These are phyloP conservation scores for Peromyscus attwateri DNA, from an alignment of 2,797 vertebrate genomes.

Conservation along the genomic window DNA sequence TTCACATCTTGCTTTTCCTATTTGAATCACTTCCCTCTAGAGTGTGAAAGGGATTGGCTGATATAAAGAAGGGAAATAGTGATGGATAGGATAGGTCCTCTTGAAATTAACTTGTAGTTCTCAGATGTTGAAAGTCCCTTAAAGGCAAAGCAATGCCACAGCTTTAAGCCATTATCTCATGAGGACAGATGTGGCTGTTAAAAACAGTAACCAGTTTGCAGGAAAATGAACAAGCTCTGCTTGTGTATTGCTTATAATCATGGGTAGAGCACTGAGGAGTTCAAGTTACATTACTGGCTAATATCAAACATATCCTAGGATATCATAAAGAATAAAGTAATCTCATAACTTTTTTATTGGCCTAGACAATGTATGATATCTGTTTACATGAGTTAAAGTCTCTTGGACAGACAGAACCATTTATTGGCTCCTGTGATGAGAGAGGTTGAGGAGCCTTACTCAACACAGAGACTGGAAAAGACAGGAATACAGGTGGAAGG, in stretches of 20 bases:
- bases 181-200: not conserved
- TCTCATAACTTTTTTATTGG: not conserved
- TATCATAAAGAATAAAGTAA: conserved; percentile 17
- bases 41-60: conserved; percentile 50
- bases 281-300: not conserved
- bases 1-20: conserved; percentile 60
- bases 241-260: not conserved
- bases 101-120: conserved; percentile 55
- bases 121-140: conserved; percentile 58
- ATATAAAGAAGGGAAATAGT: conserved; percentile 56
- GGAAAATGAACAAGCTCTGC: conserved; percentile 4
- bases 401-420: not conserved
- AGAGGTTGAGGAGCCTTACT: not conserved
- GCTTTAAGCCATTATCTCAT: conserved; percentile 20
- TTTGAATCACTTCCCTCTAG: conserved; percentile 56
- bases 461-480: not conserved
- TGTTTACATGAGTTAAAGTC: not conserved
- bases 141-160: conserved; percentile 17
- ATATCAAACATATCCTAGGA: not conserved
- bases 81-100: conserved; percentile 47
- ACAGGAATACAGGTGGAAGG: not conserved
- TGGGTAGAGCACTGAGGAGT: not conserved
- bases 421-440: not conserved
- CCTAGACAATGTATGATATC: not conserved
- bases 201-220: not conserved